A percentile compares a stretch with the other conserved stretches of the same genome.
phyloP scores from a whole-genome alignment of 2,888 invertebrate species.

The Spilarctia lutea region DNA sequence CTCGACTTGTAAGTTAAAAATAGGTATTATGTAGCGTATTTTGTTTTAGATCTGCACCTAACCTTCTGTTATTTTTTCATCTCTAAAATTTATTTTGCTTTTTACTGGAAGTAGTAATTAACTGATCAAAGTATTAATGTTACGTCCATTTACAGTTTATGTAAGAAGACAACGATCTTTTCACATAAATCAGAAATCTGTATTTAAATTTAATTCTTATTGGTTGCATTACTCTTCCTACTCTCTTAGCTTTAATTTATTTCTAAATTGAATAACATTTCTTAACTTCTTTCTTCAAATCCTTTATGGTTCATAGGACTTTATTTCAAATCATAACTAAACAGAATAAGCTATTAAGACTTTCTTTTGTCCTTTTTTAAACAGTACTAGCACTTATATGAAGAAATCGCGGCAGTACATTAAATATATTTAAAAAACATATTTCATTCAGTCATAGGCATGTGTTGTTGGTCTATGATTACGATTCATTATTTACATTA shows the following conservation, averaged over 20 bases:
- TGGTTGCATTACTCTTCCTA: neutral
- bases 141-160: no score
- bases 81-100: neutral
- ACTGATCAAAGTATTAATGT: neutral
- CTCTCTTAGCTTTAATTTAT: neutral
- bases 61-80: neutral
- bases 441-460: neutral
- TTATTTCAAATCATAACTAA: neutral
- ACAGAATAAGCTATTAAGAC: neutral
- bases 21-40: neutral
- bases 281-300: neutral
- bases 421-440: neutral
- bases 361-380: neutral
- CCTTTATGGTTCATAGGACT: neutral
- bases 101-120: neutral
- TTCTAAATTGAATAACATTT: neutral
- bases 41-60: neutral
- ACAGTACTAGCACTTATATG: neutral
- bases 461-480: neutral
- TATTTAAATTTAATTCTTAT: no score
- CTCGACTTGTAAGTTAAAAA: slow-evolving; percentile 63
- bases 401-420: neutral
- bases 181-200: no score
- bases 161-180: neutral
- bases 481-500: neutral